Evolutionary conservation across 2,113 vertebrate genomes (phyloP), one percentile per base, ranked within the genome.

Genomic region (Pachycephala philippinensis): DNA sequence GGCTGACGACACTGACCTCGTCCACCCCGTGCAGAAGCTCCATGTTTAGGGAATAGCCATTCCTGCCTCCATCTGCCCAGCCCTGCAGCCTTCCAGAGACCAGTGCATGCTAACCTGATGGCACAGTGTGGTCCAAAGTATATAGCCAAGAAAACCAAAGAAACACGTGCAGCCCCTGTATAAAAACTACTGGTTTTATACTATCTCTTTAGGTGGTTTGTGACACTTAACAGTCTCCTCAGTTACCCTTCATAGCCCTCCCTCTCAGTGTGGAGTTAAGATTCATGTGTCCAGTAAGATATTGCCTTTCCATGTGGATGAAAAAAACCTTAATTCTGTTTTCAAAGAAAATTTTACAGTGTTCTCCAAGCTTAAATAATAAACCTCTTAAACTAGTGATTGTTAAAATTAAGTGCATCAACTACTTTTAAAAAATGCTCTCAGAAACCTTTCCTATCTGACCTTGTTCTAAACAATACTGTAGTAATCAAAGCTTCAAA

Each of bases 1-100:
- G 50, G n/a, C 27, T 66, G 27, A 20, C 1, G 1, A 33, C 49
- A 68, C 27, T 0, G 0, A 31, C n/a, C n/a, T 81, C 0, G 0
- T 56, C 27, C 52, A 68, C 21, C 13, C n/a, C 2, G 0, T 31
- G 61, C 21, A 37, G n/a, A 37, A 80, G 21, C 50, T 56, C 50
- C 1, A 1, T 68, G 63, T 66, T 39, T 81, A 33, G n/a, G 35
- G n/a, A 26, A 39, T 4, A 26, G 10, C 33, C 16, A 7, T 27
- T 81, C 17, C 63, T 81, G 17, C 22, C 57, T 53, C 40, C 17
- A 13, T 47, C 40, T 47, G 22, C 63, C 21, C 40, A 26, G 63
- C 27, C 63, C 63, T 57, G 63, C 77, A 56, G 63, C 22, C 27
- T 80, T 20, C 27, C 52, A 39, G 52, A 30, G 40, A 39, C 28